Conservation (phyloP, 2,113 vertebrate genomes). For the Caranx ignobilis region DNA sequence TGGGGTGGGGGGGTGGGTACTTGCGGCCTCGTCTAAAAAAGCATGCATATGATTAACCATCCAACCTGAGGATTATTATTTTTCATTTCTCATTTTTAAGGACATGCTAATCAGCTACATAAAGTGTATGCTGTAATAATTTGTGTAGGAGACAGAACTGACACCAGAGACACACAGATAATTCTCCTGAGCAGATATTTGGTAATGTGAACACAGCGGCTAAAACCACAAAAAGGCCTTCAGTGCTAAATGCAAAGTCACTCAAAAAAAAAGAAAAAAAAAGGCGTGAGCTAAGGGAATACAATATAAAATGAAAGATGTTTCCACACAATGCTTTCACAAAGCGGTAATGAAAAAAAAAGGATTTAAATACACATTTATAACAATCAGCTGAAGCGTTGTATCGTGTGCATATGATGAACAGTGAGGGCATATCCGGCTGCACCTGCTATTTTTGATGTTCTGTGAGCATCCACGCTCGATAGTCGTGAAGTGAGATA, state of each 20-base stretch:
- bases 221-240: slow-evolving; percentile 1
- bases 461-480: slow-evolving; percentile 29
- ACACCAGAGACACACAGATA: neutral
- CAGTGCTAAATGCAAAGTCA: neutral
- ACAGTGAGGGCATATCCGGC: neutral
- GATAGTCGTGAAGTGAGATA: slow-evolving; percentile 44
- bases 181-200: neutral
- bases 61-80: neutral
- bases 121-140: neutral
- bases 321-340: slow-evolving; percentile 23
- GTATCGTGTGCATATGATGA: slow-evolving; percentile 11
- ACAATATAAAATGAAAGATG: slow-evolving; percentile 27
- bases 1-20: neutral
- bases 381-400: neutral
- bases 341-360: slow-evolving; percentile 1
- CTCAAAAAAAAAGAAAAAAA: slow-evolving; percentile 4
- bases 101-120: neutral
- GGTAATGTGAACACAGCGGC: neutral
- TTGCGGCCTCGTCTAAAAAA: neutral
- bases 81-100: neutral
- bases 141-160: neutral
- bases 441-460: slow-evolving; percentile 48
- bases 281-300: neutral
- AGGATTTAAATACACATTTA: slow-evolving; percentile 7
- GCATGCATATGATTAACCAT: neutral